Evolutionary conservation across 2,113 vertebrate genomes (phyloP).

Genomic region (Sus scrofa): DNA sequence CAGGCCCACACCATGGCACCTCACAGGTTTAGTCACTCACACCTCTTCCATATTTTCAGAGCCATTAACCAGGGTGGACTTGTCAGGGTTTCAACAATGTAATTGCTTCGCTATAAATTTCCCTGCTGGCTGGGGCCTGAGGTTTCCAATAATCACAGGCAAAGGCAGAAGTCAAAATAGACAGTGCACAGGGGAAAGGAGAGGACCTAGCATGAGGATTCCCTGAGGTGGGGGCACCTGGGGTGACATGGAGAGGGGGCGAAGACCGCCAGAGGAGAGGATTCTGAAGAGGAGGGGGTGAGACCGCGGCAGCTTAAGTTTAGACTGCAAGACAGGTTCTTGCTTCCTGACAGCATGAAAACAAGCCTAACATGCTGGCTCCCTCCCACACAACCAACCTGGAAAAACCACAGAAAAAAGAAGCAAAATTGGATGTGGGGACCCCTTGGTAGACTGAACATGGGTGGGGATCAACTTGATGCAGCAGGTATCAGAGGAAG

Average conservation of each 20-base stretch:
- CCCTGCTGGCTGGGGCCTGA: slow-evolving; percentile 76
- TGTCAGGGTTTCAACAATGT: slow-evolving; percentile 86
- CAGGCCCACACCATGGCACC: slow-evolving; percentile 43
- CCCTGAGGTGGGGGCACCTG: background rate
- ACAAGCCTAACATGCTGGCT: background rate
- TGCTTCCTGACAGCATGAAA: background rate
- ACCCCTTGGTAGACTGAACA: background rate
- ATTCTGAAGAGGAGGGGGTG: background rate
- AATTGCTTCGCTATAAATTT: slow-evolving; percentile 86
- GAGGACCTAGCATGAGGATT: background rate
- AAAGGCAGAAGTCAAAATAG: slow-evolving; percentile 79
- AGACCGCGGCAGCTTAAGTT: rapidly evolving
- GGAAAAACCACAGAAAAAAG: background rate
- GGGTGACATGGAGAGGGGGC: background rate
- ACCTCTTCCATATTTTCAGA: slow-evolving; percentile 84
- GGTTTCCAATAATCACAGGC: slow-evolving; percentile 82
- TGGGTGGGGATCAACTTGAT: no score
- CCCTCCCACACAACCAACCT: background rate
- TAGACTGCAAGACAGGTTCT: background rate
- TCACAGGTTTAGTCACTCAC: slow-evolving; percentile 80
- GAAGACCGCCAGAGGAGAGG: background rate
- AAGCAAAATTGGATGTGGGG: background rate
- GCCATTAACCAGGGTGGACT: slow-evolving; percentile 81
- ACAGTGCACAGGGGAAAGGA: background rate
- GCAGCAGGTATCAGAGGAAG: background rate